Evolutionary conservation across 1,140 invertebrate species (phyloP).

Genomic region (Meloidogyne exigua): DNA sequence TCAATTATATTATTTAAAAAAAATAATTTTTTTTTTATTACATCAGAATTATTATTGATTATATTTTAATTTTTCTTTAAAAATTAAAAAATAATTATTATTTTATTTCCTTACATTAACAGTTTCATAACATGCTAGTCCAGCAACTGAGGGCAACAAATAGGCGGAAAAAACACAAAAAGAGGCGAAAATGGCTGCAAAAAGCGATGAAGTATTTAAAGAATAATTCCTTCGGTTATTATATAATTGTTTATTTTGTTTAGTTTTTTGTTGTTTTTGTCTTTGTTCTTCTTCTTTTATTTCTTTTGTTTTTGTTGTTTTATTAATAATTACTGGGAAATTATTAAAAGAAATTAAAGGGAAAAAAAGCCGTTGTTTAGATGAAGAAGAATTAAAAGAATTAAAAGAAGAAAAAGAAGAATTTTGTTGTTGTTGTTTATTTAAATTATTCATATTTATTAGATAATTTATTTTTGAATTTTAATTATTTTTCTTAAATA

Average conservation of each 20-base stretch:
- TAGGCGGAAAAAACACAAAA: slow-evolving; percentile 3
- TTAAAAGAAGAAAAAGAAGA: neutral
- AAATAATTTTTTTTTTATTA: too few species aligned
- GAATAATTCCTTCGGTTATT: neutral
- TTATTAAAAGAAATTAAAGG: neutral
- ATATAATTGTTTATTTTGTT: neutral
- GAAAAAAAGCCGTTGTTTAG: neutral
- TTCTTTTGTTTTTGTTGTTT: neutral
- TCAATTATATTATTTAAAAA: too few species aligned
- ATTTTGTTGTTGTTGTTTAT: neutral
- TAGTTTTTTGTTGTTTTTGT: too few species aligned
- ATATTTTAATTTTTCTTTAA: too few species aligned
- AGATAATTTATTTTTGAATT: too few species aligned
- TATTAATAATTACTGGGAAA: neutral
- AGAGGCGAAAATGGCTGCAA: neutral
- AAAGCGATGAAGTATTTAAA: neutral
- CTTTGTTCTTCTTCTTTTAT: neutral
- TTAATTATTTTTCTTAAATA: neutral
- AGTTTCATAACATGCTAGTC: slow-evolving; percentile 28
- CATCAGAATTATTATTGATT: too few species aligned
- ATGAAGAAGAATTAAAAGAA: neutral
- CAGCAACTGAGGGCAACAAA: neutral
- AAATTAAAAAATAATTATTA: too few species aligned
- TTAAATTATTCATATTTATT: neutral
- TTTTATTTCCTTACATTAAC: slow-evolving; percentile 24